Evolutionary conservation across 2,888 invertebrate species (phyloP).

Genomic region (Dryobotodes eremita): DNA sequence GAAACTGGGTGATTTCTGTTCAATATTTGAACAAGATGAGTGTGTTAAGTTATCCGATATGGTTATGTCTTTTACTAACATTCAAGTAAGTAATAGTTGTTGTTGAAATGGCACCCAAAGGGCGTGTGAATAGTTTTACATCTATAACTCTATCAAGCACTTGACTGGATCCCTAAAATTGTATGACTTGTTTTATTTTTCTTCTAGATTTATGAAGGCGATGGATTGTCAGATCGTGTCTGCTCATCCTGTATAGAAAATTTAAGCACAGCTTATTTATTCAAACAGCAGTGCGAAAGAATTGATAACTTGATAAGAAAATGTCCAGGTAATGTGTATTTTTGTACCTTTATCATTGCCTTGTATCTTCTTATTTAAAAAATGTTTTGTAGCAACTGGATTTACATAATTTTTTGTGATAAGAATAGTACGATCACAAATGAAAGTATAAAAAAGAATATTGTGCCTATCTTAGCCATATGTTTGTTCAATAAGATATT

Average conservation of each 20-base stretch:
- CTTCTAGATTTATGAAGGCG: constrained; percentile 85
- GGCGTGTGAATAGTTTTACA: not conserved
- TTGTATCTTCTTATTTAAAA: not conserved
- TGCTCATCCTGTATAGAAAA: constrained; percentile 87
- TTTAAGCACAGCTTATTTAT: constrained; percentile 87
- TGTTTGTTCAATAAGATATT: not conserved
- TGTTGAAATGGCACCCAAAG: not conserved
- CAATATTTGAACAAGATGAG: constrained; percentile 88
- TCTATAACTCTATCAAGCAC: not conserved
- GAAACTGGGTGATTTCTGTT: constrained; percentile 88
- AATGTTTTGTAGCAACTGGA: not conserved
- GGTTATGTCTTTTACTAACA: constrained; percentile 87
- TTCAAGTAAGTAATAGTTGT: constrained; percentile 78
- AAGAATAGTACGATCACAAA: not conserved
- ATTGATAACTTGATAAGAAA: constrained; percentile 81
- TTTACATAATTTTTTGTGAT: not conserved
- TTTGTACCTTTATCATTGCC: not conserved
- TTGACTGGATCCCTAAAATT: not conserved
- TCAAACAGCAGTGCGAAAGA: constrained; percentile 87
- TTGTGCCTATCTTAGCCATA: not conserved
- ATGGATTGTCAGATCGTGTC: constrained; percentile 86
- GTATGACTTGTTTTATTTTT: not conserved
- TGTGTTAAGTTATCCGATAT: constrained; percentile 86
- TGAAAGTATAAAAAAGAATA: not conserved
- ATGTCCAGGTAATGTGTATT: constrained; percentile 78